Evolutionary conservation across 2,113 vertebrate species (phyloP).

Genomic region (Grus americana): DNA sequence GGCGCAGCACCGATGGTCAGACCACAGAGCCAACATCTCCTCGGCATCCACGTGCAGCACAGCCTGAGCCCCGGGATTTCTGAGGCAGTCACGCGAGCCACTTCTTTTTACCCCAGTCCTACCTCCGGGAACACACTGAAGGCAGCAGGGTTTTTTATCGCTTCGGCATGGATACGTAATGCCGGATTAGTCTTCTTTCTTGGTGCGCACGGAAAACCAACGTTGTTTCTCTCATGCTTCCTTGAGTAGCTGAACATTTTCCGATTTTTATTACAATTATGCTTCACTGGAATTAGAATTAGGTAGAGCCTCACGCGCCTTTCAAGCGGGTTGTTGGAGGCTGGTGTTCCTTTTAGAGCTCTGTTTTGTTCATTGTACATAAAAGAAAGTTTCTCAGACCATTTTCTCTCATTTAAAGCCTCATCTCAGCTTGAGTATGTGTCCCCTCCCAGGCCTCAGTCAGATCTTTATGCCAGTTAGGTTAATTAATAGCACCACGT

Average conservation of each 20-base stretch:
- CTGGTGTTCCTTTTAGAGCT: background rate
- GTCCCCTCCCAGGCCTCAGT: background rate
- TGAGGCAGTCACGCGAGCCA: rapidly evolving
- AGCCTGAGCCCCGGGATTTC: too few species aligned
- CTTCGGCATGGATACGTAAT: background rate
- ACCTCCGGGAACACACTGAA: background rate
- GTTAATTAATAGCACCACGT: constrained; percentile 4
- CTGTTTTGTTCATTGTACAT: rapidly evolving
- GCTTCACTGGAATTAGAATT: background rate
- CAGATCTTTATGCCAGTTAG: background rate
- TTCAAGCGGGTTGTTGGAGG: background rate
- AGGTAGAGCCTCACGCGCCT: rapidly evolving
- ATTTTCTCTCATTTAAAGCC: background rate
- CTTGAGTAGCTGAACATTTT: background rate
- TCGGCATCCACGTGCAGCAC: background rate
- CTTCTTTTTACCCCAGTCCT: background rate
- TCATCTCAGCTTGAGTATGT: background rate
- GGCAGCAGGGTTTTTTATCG: background rate
- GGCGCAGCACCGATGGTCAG: background rate
- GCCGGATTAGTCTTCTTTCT: background rate
- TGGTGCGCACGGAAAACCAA: background rate
- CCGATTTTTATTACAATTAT: background rate
- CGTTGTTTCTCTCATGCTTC: rapidly evolving
- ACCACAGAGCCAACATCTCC: background rate
- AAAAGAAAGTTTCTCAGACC: background rate